Evolutionary conservation across 1,140 invertebrate species (phyloP).

Genomic region (Drosophila sulfurigaster): DNA sequence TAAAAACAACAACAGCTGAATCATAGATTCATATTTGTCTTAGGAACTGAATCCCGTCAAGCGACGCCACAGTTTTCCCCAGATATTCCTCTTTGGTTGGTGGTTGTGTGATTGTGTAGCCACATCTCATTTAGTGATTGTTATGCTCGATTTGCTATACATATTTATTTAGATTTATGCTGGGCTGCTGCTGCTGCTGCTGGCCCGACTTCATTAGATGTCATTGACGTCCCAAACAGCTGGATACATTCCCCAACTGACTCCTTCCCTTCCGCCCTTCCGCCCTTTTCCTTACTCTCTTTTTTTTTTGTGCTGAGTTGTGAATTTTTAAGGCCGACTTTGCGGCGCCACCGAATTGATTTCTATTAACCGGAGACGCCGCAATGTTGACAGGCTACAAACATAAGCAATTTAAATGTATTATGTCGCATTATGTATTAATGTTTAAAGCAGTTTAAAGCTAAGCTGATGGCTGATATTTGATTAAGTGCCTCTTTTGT

Average conservation of each 20-base stretch:
- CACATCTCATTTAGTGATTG: constrained; percentile 49
- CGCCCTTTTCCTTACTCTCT: neutral
- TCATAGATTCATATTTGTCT: constrained; percentile 53
- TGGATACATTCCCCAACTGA: neutral
- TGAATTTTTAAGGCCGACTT: constrained; percentile 46
- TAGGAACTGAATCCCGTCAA: constrained; percentile 36
- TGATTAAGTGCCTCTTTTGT: neutral
- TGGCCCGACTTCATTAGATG: constrained; percentile 48
- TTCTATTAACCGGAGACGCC: constrained; percentile 31
- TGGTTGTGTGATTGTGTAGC: neutral
- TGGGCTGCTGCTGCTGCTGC: neutral
- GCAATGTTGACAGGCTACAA: constrained; percentile 11
- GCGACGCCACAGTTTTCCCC: constrained; percentile 25
- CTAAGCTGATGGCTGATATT: neutral
- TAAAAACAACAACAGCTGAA: constrained; percentile 29
- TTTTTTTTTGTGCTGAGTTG: constrained; percentile 37
- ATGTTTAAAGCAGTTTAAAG: neutral
- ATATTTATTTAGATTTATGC: constrained; percentile 48
- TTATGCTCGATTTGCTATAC: constrained; percentile 47
- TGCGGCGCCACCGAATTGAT: constrained; percentile 42
- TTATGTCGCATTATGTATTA: constrained; percentile 1
- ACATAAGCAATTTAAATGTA: constrained; percentile 17
- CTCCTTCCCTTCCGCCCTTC: neutral
- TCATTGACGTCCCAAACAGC: constrained; percentile 39
- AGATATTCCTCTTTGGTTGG: neutral